Evolutionary conservation across 2,888 invertebrate species (phyloP).

Genomic region (Gibbula magus): DNA sequence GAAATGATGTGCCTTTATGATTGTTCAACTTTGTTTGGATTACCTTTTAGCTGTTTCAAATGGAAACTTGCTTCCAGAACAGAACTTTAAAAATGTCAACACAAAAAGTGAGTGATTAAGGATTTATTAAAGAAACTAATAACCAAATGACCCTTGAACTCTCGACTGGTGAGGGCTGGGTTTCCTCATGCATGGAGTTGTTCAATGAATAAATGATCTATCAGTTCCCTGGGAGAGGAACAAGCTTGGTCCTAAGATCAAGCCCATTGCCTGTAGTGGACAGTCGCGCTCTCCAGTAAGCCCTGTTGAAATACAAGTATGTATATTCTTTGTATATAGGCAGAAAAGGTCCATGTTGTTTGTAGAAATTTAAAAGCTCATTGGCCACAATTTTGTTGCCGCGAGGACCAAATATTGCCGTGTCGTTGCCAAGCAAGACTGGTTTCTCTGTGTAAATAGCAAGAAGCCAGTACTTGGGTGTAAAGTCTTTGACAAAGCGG

Average conservation of each 20-base stretch:
- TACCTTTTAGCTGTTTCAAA: too few species aligned
- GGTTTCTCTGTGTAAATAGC: slow-evolving; percentile 55
- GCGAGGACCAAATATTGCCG: slow-evolving; percentile 42
- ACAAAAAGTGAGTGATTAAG: too few species aligned
- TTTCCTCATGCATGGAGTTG: too few species aligned
- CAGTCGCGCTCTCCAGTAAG: background rate
- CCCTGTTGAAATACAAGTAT: background rate
- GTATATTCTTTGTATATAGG: background rate
- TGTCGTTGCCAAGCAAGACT: slow-evolving; percentile 50
- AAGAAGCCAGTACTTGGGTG: slow-evolving; percentile 60
- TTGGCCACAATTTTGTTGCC: slow-evolving; percentile 44
- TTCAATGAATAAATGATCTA: background rate
- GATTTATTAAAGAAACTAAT: too few species aligned
- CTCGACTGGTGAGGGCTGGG: too few species aligned
- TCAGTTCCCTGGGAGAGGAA: background rate
- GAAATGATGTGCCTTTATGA: too few species aligned
- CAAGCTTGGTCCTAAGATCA: background rate
- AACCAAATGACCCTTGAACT: too few species aligned
- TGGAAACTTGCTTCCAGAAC: too few species aligned
- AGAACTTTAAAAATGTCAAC: too few species aligned
- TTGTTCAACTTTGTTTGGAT: too few species aligned
- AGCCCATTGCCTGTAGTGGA: background rate
- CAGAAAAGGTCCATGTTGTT: too few species aligned
- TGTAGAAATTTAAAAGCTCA: slow-evolving; percentile 53
- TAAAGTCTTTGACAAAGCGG: slow-evolving; percentile 53